Conservation (phyloP, 2,113 vertebrate species). For the Hippocampus guttulatus region DNA sequence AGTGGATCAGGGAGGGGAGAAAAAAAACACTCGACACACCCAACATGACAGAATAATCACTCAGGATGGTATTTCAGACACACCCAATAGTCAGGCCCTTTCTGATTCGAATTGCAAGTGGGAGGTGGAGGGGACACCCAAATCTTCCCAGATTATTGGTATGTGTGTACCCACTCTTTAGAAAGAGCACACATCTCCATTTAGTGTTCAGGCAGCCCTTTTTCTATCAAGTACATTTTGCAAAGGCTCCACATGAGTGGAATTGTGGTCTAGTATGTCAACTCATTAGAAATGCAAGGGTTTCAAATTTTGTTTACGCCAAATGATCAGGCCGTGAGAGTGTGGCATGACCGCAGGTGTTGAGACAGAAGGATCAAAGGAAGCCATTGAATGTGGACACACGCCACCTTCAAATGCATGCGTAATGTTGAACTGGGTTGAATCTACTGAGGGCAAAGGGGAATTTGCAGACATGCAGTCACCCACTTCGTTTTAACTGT, state of each 20-base stretch:
- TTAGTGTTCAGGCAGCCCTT: background rate
- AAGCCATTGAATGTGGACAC: slow-evolving; percentile 10
- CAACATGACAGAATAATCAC: background rate
- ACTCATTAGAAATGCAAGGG: background rate
- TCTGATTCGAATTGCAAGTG: background rate
- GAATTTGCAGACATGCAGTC: slow-evolving; percentile 29
- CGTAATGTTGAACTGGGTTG: slow-evolving; percentile 15
- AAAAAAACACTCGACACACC: background rate
- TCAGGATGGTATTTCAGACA: background rate
- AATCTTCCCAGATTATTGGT: background rate
- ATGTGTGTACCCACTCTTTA: background rate
- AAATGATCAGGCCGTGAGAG: slow-evolving; percentile 7
- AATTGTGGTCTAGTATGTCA: background rate
- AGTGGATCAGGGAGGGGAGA: background rate
- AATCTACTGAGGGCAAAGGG: slow-evolving; percentile 14
- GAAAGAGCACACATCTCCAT: background rate
- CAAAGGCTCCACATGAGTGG: background rate
- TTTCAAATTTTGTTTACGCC: slow-evolving; percentile 11
- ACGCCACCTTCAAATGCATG: slow-evolving; percentile 17
- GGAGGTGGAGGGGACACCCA: background rate
- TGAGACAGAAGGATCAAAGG: slow-evolving; percentile 28
- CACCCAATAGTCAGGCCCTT: background rate
- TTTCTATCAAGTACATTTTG: slow-evolving; percentile 1
- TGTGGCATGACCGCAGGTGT: background rate
- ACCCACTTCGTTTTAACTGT: slow-evolving; percentile 41